Percentiles rank a stretch among this genome's conserved stretches.
Evolutionary conservation across 2,888 invertebrate genomes (phyloP).

Genomic region (Oligia fasciuncula): DNA sequence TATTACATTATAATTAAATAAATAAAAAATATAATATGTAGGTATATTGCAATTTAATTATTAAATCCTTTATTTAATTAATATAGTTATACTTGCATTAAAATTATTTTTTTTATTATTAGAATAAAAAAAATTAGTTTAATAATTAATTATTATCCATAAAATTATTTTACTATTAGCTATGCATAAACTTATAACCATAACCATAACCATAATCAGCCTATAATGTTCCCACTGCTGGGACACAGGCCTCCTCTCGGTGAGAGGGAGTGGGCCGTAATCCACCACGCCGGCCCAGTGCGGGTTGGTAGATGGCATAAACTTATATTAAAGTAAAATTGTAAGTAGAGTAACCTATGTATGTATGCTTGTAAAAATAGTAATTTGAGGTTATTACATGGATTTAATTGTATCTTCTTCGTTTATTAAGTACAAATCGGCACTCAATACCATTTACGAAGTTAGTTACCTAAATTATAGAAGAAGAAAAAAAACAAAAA

Average conservation of each 20-base stretch:
- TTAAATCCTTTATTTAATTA: background rate
- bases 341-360: background rate
- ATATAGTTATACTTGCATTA: background rate
- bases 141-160: background rate
- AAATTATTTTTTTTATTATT: background rate
- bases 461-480: background rate
- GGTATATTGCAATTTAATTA: background rate
- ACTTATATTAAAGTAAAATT: background rate
- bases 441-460: background rate
- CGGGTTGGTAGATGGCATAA: too few species aligned
- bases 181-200: background rate
- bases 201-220: too few species aligned
- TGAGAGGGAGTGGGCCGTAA: too few species aligned
- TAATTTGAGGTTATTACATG: slow-evolving; percentile 41
- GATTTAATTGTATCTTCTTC: slow-evolving; percentile 12
- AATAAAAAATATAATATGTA: background rate
- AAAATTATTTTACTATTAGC: background rate
- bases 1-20: background rate
- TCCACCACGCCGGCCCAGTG: too few species aligned
- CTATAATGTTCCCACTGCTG: too few species aligned
- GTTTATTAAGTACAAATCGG: background rate
- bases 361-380: background rate
- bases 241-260: too few species aligned
- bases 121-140: background rate
- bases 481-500: background rate